Conservation (phyloP, 2,113 vertebrate species). For the Scomber scombrus region DNA sequence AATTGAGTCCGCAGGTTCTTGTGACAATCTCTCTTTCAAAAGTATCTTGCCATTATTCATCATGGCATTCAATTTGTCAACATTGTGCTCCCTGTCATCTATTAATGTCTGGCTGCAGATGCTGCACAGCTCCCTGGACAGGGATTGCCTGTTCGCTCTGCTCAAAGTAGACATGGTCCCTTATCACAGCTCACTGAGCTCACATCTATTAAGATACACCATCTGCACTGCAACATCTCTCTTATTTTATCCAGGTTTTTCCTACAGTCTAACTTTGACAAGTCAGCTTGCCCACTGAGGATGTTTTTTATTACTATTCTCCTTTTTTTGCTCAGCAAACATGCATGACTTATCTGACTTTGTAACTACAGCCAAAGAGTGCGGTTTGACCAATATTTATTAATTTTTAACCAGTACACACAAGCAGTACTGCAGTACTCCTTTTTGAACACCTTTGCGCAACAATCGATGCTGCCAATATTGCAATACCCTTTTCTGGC, state of each 20-base stretch:
- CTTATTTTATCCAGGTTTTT: constrained; percentile 33
- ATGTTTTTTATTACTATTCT: constrained; percentile 28
- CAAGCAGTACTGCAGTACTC: background rate
- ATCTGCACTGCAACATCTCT: constrained; percentile 47
- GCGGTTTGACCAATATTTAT: background rate
- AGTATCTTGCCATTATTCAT: constrained; percentile 76
- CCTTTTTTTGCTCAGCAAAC: background rate
- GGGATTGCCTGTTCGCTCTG: constrained; percentile 49
- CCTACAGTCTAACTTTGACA: background rate
- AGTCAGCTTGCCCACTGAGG: background rate
- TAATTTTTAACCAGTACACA: too few relatives aligned
- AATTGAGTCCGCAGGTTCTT: constrained; percentile 40
- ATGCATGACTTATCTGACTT: background rate
- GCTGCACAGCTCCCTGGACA: constrained; percentile 53
- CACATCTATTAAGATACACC: constrained; percentile 54
- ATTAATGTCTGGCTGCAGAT: constrained; percentile 70
- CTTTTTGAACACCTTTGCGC: background rate
- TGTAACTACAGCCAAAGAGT: background rate
- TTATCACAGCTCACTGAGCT: constrained; percentile 56
- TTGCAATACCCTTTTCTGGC: background rate
- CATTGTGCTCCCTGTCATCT: constrained; percentile 58
- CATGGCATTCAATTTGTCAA: constrained; percentile 79
- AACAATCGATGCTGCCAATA: background rate
- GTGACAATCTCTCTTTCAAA: constrained; percentile 46
- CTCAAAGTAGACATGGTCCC: constrained; percentile 53